Evolutionary conservation across 2,113 vertebrate genomes (phyloP).

Genomic region (Panurus biarmicus): DNA sequence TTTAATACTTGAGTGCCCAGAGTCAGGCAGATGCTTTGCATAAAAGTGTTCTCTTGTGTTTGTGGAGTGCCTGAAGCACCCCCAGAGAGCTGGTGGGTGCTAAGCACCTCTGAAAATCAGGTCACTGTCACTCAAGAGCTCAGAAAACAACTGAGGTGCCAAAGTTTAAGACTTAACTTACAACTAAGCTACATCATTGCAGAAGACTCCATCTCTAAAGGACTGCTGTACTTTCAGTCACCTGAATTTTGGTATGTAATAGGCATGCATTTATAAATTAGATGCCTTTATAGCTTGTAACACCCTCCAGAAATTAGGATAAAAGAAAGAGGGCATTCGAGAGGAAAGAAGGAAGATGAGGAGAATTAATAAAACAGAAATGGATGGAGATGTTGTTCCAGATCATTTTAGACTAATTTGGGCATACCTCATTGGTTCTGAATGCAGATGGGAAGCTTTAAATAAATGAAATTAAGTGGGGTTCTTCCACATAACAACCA

Average conservation of each 20-base stretch:
- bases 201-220: neutral
- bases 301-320: neutral
- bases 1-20: constrained; percentile 45
- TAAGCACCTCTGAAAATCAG: constrained; percentile 16
- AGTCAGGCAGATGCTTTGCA: neutral
- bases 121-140: neutral
- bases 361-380: neutral
- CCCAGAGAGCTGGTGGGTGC: neutral
- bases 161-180: neutral
- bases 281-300: neutral
- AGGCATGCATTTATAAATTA: neutral
- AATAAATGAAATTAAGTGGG: neutral
- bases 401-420: neutral
- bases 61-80: neutral
- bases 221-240: neutral
- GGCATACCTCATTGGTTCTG: neutral
- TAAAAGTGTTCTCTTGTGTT: constrained; percentile 31
- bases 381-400: neutral
- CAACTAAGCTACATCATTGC: neutral
- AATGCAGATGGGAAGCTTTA: neutral
- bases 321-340: neutral
- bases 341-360: neutral
- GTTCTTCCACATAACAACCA: neutral
- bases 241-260: neutral
- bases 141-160: neutral